Percentiles rank a stretch among this genome's conserved stretches.
phyloP scores from a whole-genome alignment of 2,113 vertebrate genomes.

The Takifugu bimaculatus region DNA sequence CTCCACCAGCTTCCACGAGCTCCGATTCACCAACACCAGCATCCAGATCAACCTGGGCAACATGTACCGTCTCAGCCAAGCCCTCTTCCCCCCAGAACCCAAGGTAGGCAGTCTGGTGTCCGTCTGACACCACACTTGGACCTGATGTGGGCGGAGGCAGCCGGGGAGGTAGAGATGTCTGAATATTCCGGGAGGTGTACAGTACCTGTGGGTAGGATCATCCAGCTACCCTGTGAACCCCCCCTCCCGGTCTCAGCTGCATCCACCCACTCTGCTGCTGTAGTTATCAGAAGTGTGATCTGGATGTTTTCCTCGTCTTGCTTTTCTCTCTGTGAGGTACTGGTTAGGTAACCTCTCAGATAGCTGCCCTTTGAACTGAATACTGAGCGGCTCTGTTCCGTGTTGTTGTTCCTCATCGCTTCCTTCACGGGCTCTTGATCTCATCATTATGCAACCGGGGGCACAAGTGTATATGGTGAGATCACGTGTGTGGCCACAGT shows the following conservation, averaged over 20 bases:
- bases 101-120: constrained; percentile 66
- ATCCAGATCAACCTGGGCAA: constrained; percentile 83
- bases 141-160: too few relatives aligned
- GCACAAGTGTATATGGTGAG: background rate
- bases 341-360: constrained; percentile 2
- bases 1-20: constrained; percentile 81
- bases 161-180: too few relatives aligned
- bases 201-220: too few relatives aligned
- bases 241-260: too few relatives aligned
- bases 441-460: constrained; percentile 1
- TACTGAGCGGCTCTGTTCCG: background rate
- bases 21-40: constrained; percentile 81
- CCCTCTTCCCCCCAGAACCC: constrained; percentile 81
- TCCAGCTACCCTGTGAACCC: too few relatives aligned
- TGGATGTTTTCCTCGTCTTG: background rate
- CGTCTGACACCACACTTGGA: too few relatives aligned
- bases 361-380: constrained; percentile 8
- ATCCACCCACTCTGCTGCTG: too few relatives aligned
- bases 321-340: background rate
- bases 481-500: background rate
- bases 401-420: background rate
- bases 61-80: constrained; percentile 74
- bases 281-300: background rate
- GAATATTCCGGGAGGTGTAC: too few relatives aligned
- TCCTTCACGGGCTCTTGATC: background rate